phyloP scores from a whole-genome alignment of 2,797 vertebrate species.

The Takifugu ocellatus region DNA sequence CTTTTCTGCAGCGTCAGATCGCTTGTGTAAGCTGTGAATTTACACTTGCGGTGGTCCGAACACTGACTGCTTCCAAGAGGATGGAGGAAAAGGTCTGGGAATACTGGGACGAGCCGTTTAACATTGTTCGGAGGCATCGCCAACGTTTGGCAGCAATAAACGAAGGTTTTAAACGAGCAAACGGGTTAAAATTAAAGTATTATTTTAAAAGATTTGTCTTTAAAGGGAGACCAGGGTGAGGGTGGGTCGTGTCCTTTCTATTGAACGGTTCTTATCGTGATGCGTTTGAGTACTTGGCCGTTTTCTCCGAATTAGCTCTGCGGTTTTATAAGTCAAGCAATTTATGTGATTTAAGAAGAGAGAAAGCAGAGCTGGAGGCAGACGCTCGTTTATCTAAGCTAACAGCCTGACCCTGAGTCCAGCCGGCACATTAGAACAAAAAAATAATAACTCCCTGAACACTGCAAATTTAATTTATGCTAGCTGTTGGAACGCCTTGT shows the following conservation, averaged over 20 bases:
- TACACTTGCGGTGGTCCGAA: not conserved
- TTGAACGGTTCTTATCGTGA: too few relatives aligned
- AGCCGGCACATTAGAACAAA: slow-evolving; percentile 1
- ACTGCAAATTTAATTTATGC: slow-evolving; percentile 9
- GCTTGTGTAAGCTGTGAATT: not conserved
- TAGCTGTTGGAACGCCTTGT: slow-evolving; percentile 12
- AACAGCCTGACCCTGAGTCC: slow-evolving; percentile 26
- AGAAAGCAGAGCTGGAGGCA: slow-evolving; percentile 54
- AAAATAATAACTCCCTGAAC: slow-evolving; percentile 22
- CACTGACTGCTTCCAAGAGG: not conserved
- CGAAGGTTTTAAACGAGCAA: too few relatives aligned
- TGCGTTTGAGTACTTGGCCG: too few relatives aligned
- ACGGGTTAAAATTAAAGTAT: too few relatives aligned
- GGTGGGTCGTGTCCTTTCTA: too few relatives aligned
- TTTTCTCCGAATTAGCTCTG: slow-evolving; percentile 4
- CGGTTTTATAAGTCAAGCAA: too few relatives aligned
- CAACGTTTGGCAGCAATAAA: too few relatives aligned
- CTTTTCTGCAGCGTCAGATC: not conserved
- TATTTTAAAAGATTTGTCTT: too few relatives aligned
- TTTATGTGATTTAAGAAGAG: slow-evolving; percentile 29
- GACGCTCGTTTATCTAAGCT: slow-evolving; percentile 56
- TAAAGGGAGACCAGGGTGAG: too few relatives aligned
- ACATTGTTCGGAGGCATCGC: too few relatives aligned
- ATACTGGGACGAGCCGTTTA: too few relatives aligned
- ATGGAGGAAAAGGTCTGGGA: not conserved